Evolutionary conservation across 2,888 invertebrate species (phyloP), one percentile per base, ranked within the genome.

Genomic region (Platycheirus rosarum): DNA sequence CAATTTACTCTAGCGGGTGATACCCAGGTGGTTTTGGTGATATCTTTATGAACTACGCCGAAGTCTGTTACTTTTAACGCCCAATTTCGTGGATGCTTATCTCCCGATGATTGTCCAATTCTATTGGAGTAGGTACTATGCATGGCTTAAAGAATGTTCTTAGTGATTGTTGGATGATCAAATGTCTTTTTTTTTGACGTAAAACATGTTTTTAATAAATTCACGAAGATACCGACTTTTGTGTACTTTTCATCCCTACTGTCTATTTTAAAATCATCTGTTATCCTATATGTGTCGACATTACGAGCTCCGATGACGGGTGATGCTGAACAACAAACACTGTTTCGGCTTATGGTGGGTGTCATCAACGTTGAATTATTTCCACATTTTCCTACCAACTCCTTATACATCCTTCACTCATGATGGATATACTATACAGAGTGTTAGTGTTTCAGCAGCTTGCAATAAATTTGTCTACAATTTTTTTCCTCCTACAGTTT

Each of bases 341-440:
- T 65, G 65, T 76, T 80, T 79, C 70, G 48, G 69, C 80, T 76
- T 76, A 70, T 76, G 65, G 76, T 71, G 48, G 37, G 66, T 80
- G 80, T 66, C 80, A 76, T 80, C 80, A 80, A 60, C 80, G 65
- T 76, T 80, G 76, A 80, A 80, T 76, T 80, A 80, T 80, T 65
- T 80, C 70, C 76, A 70, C 65, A 69, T 80, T 75, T 60, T 69
- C 65, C 53, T 63, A 26, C 44, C 37, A 44, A 11, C 29, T 32
- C 29, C 8, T 6, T 32, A 32, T 8, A 6, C 8, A 8, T 23
- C 23, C 23, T 8, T 7, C 60, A 44, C 42, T 18, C 23, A 46
- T 55, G 68, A 44, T 75, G 68, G 68, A 74, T 68, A 51, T 29
- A 57, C 26, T 32, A 18, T 16, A 37, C 44, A 60, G 44, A 60